Evolutionary conservation across 2,888 invertebrate species (phyloP), one percentile per base, ranked within the genome.

Genomic region (Alitta virens): DNA sequence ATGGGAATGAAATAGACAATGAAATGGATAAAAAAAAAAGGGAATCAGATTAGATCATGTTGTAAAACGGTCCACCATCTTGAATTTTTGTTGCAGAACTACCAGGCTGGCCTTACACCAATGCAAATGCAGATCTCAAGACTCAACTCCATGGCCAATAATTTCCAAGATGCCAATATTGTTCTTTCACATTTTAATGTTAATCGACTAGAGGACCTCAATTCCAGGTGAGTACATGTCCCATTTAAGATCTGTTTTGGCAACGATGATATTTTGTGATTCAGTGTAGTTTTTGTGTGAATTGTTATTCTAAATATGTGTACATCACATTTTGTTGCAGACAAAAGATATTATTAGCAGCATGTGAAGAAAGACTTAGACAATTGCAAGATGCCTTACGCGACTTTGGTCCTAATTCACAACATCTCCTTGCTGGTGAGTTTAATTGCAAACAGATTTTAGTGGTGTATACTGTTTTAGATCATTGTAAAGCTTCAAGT

Each of bases 341-440:
- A 33, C 33, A 33, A 33, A 33, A 33, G 33, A 7, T 90, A 57
- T 85, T 96, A 65, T 92, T 93, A 83, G 87, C 91, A 63, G 91
- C 92, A 42, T 91, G 81, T 71, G 92, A 94, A 76, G 94, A 95
- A 82, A 87, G 83, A 62, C 72, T 82, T 51, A 89, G 92, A 75
- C 89, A 91, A 78, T 85, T 95, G 59, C 89, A 91, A 62, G 91
- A 91, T 73, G 90, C 91, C 89, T 90, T 75, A 86, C 90, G 82
- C 88, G 90, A 82, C 82, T 89, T 90, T 71, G 91, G 91, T 77
- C 85, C 86, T 68, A 85, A 86, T 70, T 90, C 90, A 43, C 82
- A 83, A 69, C 80, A 83, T 70, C 82, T 82, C 68, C 76, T 83
- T 25, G 79, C 79, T 69, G 79, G 83, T 82, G 68, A 73, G 72